Evolutionary conservation across 2,113 vertebrate species (phyloP).

Genomic region (Naja naja): DNA sequence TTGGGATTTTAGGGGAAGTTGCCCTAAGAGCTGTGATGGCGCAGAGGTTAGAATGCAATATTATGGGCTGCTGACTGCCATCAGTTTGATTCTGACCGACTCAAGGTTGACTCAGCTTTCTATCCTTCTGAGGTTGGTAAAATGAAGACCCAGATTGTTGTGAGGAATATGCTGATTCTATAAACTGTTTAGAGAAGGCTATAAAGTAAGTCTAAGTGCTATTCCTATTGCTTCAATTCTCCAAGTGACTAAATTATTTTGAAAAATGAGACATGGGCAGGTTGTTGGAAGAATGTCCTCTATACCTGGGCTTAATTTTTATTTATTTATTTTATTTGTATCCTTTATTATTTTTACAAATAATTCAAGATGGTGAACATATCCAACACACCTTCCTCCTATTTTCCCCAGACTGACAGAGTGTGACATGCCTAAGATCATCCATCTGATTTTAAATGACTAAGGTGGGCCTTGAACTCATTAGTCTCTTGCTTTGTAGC

Average conservation of each 20-base stretch:
- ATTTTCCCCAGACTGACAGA: neutral
- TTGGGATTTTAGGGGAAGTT: conserved; percentile 15
- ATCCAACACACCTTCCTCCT: neutral
- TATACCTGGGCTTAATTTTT: conserved; percentile 43
- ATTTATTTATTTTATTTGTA: neutral
- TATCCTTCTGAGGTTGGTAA: neutral
- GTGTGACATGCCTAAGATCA: neutral
- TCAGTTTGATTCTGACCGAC: neutral
- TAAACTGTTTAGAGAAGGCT: neutral
- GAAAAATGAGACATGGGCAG: conserved; percentile 46
- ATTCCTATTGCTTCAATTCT: conserved; percentile 36
- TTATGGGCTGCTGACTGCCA: neutral
- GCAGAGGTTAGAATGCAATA: too few relatives aligned
- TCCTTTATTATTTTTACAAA: neutral
- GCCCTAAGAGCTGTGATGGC: neutral
- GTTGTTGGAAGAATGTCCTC: conserved; percentile 14
- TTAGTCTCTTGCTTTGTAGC: neutral
- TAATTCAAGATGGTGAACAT: neutral
- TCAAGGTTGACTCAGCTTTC: neutral
- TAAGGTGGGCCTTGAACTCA: neutral
- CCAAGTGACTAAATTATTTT: conserved; percentile 61
- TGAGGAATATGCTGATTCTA: neutral
- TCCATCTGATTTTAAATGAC: neutral
- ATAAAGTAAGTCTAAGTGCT: neutral
- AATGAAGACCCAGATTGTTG: neutral